Evolutionary conservation across 2,113 vertebrate species (phyloP).

Genomic region (Camelus dromedarius): DNA sequence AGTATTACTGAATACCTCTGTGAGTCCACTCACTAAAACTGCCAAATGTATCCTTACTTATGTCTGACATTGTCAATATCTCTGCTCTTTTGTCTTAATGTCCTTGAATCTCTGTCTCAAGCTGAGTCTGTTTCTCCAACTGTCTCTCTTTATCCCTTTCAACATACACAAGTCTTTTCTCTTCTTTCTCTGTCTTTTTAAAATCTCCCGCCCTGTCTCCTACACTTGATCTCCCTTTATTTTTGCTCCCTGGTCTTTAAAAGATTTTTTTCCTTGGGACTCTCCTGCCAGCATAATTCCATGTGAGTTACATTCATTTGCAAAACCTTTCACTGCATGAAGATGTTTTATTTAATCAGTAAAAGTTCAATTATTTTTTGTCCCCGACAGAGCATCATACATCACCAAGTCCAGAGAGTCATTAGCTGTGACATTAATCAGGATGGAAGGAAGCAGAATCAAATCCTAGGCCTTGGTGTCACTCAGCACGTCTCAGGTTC

Average conservation of each 20-base stretch:
- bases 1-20: background rate
- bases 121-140: background rate
- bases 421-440: constrained; percentile 87
- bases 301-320: constrained; percentile 86
- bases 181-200: background rate
- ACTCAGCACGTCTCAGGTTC: constrained; percentile 49
- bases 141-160: background rate
- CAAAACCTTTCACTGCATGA: constrained; percentile 86
- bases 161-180: background rate
- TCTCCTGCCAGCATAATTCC: constrained; percentile 84
- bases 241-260: background rate
- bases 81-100: background rate
- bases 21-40: background rate
- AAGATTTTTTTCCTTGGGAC: constrained; percentile 58
- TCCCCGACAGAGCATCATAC: constrained; percentile 80
- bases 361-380: constrained; percentile 86
- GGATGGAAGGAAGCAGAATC: constrained; percentile 70
- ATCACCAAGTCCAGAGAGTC: constrained; percentile 84
- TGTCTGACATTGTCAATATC: background rate
- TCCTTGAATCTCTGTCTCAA: background rate
- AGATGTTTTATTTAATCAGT: constrained; percentile 88
- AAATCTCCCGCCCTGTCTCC: background rate
- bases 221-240: background rate
- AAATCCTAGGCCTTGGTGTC: constrained; percentile 67
- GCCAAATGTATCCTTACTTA: background rate